Evolutionary conservation across 1,140 invertebrate genomes (phyloP).

Genomic region (Dermatophagoides farinae): DNA sequence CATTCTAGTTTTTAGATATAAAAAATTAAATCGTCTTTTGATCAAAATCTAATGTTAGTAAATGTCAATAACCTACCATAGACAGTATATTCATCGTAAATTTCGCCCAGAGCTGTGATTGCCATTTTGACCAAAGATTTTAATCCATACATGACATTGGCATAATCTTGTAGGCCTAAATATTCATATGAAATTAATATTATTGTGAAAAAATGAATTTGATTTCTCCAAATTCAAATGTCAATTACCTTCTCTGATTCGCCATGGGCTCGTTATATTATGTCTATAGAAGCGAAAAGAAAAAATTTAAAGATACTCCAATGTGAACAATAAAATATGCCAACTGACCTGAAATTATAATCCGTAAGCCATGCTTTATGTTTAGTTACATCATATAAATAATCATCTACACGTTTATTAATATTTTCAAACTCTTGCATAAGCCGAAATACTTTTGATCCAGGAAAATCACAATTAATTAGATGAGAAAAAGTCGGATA

Average conservation of each 20-base stretch:
- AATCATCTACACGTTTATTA: conserved; percentile 26
- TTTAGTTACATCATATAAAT: conserved; percentile 23
- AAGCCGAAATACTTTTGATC: conserved; percentile 36
- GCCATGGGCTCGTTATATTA: conserved; percentile 46
- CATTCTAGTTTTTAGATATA: conserved; percentile 32
- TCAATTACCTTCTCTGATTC: conserved; percentile 36
- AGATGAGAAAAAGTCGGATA: conserved; percentile 16
- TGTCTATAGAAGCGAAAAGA: conserved; percentile 22
- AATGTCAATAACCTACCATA: conserved; percentile 17
- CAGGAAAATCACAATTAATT: conserved; percentile 33
- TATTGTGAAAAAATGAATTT: neutral
- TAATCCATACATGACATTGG: conserved; percentile 27
- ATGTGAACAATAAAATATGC: conserved; percentile 4
- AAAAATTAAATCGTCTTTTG: neutral
- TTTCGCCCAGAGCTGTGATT: conserved; percentile 38
- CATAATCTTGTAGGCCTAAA: conserved; percentile 37
- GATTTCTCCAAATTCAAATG: neutral
- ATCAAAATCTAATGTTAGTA: neutral
- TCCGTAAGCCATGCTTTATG: conserved; percentile 48
- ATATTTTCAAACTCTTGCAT: conserved; percentile 33
- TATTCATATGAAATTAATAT: neutral
- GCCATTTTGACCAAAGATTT: conserved; percentile 36
- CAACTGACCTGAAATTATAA: conserved; percentile 41
- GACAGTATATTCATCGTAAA: conserved; percentile 50
- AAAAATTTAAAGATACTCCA: neutral